Conservation (phyloP, 1,140 invertebrate species). For the Panagrolaimus sp. region DNA sequence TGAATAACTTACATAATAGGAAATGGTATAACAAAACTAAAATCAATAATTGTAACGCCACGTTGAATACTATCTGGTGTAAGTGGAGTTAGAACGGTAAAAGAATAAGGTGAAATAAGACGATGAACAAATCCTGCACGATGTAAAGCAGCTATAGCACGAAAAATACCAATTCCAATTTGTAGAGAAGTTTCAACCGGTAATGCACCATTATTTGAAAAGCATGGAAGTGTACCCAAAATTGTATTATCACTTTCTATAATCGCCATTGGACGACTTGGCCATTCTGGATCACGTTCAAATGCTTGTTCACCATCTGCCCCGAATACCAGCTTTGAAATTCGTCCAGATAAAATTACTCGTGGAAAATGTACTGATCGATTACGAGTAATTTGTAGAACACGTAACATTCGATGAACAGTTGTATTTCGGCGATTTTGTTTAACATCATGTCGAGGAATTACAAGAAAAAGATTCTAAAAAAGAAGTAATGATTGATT, state of each 20-base stretch:
- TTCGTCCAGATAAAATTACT: slow-evolving; percentile 19
- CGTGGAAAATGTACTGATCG: slow-evolving; percentile 35
- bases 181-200: slow-evolving; percentile 23
- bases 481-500: not conserved
- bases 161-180: slow-evolving; percentile 30
- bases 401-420: not conserved
- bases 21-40: slow-evolving; percentile 35
- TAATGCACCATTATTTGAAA: not conserved
- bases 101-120: slow-evolving; percentile 30
- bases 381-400: not conserved
- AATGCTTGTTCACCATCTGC: slow-evolving; percentile 25
- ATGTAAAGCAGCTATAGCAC: slow-evolving; percentile 27
- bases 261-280: not conserved
- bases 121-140: slow-evolving; percentile 32
- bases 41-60: slow-evolving; percentile 23
- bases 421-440: slow-evolving; percentile 7
- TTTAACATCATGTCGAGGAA: slow-evolving; percentile 5
- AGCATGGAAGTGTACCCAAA: not conserved
- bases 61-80: slow-evolving; percentile 23
- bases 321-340: slow-evolving; percentile 30
- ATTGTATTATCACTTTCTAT: not conserved
- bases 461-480: slow-evolving; percentile 5
- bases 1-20: slow-evolving; percentile 19
- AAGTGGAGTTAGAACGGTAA: slow-evolving; percentile 22
- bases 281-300: slow-evolving; percentile 30